Base-by-base conservation (phyloP, 2,888 invertebrate genomes). In the Limulus polyphemus region DNA sequence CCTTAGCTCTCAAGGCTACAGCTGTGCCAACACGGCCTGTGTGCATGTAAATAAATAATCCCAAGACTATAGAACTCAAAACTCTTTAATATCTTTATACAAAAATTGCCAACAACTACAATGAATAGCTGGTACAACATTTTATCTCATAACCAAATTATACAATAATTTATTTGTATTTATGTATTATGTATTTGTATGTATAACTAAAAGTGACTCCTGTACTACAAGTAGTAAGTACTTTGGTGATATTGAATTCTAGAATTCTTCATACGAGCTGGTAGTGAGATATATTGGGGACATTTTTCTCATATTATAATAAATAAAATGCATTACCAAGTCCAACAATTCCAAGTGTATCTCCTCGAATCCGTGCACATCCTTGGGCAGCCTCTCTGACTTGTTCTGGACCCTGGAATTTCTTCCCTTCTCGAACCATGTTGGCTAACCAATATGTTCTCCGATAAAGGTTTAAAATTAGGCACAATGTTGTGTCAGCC, bases 391-490 rank as follows among this genome's bases (percentile, higher is more conserved):
- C 88, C 77, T 91, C 90, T 73, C 90, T 83, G 70, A 97, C 90
- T 79, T 94, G 91, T 80, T 95, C 82, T 11, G 95, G 95, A 68
- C 94, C 89, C 76, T 93, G 92, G 79, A 98, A 94, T 82, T 98
- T 94, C 80, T 97, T 97, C 71, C 97, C 97, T 77, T 97, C 97
- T 72, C 92, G 85, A 73, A 94, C 93, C 91, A 94, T 92, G 78
- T 95, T 97, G 73, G 97, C 95, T 76, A 98, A 83, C 98, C 97
- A 99, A 79, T 91, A 97, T 72, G 99, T 99, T 81, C 98, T 88
- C 78, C 99, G 87, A 80, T 99, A 99, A 73, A 99, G 83, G 82
- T 98, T 99, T 76, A 99, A 83, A 79, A 99, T 97, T 79, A 98
- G 87, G 82, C 97, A 98, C 80, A 99, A 82, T 67, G 99, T 98